These are phyloP conservation scores for Apeira syringaria DNA, from an alignment of 2,888 invertebrate genomes.

Conservation along the genomic window DNA sequence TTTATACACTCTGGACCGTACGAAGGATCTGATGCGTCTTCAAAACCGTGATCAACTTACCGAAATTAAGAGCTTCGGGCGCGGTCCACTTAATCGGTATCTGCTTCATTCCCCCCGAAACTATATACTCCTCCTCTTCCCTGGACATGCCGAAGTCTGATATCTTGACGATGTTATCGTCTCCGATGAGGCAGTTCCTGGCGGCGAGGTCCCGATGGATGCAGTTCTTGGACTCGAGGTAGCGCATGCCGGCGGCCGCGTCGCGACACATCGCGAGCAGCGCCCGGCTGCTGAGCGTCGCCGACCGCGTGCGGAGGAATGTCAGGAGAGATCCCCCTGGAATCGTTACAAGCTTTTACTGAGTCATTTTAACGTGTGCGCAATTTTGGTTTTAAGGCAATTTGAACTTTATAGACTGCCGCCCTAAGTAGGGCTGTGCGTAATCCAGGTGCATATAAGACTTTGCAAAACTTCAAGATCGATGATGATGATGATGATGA, in stretches of 20 bases:
- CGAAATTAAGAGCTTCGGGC: conserved; percentile 97
- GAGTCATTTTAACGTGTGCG: too few relatives aligned
- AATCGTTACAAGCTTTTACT: too few relatives aligned
- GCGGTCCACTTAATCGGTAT: conserved; percentile 99
- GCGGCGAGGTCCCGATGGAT: conserved; percentile 98
- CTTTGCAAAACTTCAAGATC: too few relatives aligned
- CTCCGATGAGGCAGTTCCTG: conserved; percentile 95
- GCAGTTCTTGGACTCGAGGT: conserved; percentile 97
- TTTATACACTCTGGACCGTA: too few relatives aligned
- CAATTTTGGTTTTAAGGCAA: too few relatives aligned
- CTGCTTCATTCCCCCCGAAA: conserved; percentile 98
- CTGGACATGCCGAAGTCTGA: conserved; percentile 99
- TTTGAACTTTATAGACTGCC: too few relatives aligned
- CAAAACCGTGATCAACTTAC: conserved; percentile 79
- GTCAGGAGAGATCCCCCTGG: conserved; percentile 95
- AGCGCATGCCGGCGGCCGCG: conserved; percentile 96
- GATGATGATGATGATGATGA: too few relatives aligned
- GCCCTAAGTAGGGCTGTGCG: too few relatives aligned
- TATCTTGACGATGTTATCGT: conserved; percentile 95
- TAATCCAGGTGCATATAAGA: too few relatives aligned
- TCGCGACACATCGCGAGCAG: conserved; percentile 96
- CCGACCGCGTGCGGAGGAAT: conserved; percentile 92
- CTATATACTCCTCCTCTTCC: conserved; percentile 98
- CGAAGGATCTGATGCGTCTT: too few relatives aligned
- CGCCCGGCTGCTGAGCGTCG: conserved; percentile 85